Evolutionary conservation across 2,113 vertebrate genomes (phyloP), one percentile per base, ranked within the genome.

Genomic region (Chamaea fasciata): DNA sequence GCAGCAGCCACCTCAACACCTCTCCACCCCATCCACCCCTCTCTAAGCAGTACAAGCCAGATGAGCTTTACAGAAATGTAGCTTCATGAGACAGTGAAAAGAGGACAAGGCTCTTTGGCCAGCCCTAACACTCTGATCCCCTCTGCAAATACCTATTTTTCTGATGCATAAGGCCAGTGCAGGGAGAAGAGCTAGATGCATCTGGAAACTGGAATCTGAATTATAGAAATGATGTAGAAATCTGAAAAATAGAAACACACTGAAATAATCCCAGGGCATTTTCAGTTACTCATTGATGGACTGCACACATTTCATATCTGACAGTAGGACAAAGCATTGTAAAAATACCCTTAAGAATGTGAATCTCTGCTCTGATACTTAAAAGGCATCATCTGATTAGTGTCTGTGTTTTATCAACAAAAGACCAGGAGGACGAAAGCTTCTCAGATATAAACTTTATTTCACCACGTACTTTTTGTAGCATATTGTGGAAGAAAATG

Each of bases 371-470:
- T 95, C 78, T 53, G 59, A 87, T 77, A 83, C 70, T 91, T 88
- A 59, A 90, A 92, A 92, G 71, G 24, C 75, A 90, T 56, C 24
- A 70, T 90, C 87, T 90, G 67, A 91, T 90, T 86, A 83, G 28
- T 57, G 50, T 69, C 67, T 90, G 42, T 80, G 39, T 88, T 96
- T 86, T 94, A 88, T 71, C 93, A 95, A 69, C 27, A 71, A 64
- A 83, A 81, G 55, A 26, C 35, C 26, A 59, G 31, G 50, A 80
- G 5, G 39, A 90, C 77, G 75, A 95, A 91, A 63, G 27, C 27
- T 80, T 89, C 82, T 90, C 50, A 77, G 59, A 74, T 74, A 88
- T 52, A 70, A 80, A 31, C 30, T 94, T 70, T 77, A 85, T 86
- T 47, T n/a, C 41, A 80, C 14, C 22, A 81, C 39, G 15, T 81